These are phyloP conservation scores for Melipona bicolor DNA, from an alignment of 2,888 invertebrate species.

Conservation along the genomic window DNA sequence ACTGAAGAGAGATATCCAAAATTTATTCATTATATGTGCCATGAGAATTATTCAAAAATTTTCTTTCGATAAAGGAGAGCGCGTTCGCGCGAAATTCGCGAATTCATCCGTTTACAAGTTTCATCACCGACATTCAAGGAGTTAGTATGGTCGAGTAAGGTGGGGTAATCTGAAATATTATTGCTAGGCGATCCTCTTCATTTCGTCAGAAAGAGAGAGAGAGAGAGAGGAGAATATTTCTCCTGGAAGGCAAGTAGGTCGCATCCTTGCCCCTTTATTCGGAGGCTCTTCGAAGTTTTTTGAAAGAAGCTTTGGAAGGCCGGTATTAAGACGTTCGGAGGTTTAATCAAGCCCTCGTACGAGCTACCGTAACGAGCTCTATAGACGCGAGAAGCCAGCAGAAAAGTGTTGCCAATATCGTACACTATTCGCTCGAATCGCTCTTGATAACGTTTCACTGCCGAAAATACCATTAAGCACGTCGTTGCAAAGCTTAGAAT, in stretches of 20 bases:
- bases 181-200: background rate
- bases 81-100: background rate
- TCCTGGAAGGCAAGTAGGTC: slow-evolving; percentile 54
- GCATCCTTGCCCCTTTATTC: slow-evolving; percentile 45
- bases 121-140: background rate
- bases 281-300: slow-evolving; percentile 25
- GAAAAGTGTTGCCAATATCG: slow-evolving; percentile 12
- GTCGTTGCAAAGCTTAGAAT: too few species aligned
- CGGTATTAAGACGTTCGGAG: slow-evolving; percentile 67
- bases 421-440: background rate
- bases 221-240: slow-evolving; percentile 11
- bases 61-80: background rate
- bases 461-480: too few species aligned
- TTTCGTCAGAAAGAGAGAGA: slow-evolving; percentile 2
- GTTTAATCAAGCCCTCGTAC: slow-evolving; percentile 67
- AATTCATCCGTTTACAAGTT: background rate
- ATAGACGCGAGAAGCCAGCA: slow-evolving; percentile 5
- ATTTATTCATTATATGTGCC: too few species aligned
- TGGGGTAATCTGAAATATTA: slow-evolving; percentile 18
- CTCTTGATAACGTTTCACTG: background rate
- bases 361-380: slow-evolving; percentile 29
- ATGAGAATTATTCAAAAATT: too few species aligned
- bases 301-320: slow-evolving; percentile 56
- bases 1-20: too few species aligned
- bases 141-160: background rate